Conservation (phyloP, 2,797 vertebrate genomes). For the Falco peregrinus region DNA sequence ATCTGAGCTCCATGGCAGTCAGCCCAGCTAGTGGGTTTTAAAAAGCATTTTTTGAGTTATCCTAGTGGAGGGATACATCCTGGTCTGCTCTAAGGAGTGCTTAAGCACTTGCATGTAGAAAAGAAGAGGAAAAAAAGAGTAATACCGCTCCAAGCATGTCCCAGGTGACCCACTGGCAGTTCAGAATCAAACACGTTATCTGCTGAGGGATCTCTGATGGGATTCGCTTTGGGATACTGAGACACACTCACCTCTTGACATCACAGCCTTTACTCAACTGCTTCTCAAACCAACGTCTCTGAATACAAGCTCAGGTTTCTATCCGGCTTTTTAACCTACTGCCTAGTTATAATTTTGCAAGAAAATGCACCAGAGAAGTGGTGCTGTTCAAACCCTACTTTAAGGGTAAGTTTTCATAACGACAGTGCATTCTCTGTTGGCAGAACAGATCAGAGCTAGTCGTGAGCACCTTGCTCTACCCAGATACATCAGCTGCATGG, state of each 20-base stretch:
- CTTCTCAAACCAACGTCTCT: not conserved
- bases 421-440: not conserved
- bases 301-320: not conserved
- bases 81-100: not conserved
- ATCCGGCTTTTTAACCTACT: not conserved
- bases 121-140: not conserved
- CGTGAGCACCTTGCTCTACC: not conserved
- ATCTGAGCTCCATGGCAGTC: not conserved
- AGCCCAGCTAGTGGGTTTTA: not conserved
- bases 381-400: not conserved
- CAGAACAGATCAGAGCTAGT: not conserved
- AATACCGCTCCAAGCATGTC: accelerated
- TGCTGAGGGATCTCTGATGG: not conserved
- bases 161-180: not conserved
- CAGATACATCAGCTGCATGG: not conserved
- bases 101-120: not conserved
- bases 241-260: not conserved
- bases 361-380: not conserved
- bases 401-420: not conserved
- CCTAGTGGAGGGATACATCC: not conserved
- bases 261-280: not conserved
- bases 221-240: not conserved
- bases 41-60: not conserved
- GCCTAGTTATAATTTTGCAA: not conserved
- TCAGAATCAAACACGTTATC: accelerated